Base-by-base conservation (phyloP, 2,797 vertebrate species). In the Petrocephalus schoutedeni region DNA sequence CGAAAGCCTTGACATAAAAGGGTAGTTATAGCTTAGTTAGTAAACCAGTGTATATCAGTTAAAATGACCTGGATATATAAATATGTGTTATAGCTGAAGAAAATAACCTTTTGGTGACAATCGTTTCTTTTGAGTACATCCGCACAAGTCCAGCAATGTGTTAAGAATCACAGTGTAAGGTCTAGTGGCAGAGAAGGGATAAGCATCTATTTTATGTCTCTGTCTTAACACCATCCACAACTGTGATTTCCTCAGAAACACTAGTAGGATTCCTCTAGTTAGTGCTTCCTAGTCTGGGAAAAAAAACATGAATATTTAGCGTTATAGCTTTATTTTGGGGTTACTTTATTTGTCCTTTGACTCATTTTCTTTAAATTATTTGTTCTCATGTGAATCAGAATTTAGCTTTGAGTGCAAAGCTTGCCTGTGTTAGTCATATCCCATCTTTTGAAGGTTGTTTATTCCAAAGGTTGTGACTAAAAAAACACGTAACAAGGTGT, bases 261-360 rank as follows among this genome's bases (percentile, higher is more conserved):
- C 54, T 45, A 58, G 67, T 51, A 6, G 64, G 32, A 32, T 88
- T 86, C 84, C 84, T 86, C 88, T 77, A 77, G 77, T 88, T 88
- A 88, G 57, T 74, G 88, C 74, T 57, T 51, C 87, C 61, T 4
- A 84, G 87, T 51, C 61, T 88, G 88, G 84, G 57, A 58, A 58
- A 88, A 88, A 88, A 88, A 61, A 83, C 32, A 89, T 89, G 64
- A 71, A 86, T 85, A 41, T 67, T 86, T 86, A 89, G 77, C 71
- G 28, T 61, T 88, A 9, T 56, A 36, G 64, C 23, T 54, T n/a
- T 71, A 45, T 87, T 87, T 87, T 36, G 36, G 23, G 32, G 59
- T 74, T 77, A 41, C 84, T 88, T 87, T 87, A 56, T 84, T 83
- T 56, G 4, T 45, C 3, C 41, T n/a, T 14, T 0, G 21, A 45